These are phyloP conservation scores for Ploceus nigricollis DNA, from an alignment of 2,113 vertebrate species.

Conservation along the genomic window DNA sequence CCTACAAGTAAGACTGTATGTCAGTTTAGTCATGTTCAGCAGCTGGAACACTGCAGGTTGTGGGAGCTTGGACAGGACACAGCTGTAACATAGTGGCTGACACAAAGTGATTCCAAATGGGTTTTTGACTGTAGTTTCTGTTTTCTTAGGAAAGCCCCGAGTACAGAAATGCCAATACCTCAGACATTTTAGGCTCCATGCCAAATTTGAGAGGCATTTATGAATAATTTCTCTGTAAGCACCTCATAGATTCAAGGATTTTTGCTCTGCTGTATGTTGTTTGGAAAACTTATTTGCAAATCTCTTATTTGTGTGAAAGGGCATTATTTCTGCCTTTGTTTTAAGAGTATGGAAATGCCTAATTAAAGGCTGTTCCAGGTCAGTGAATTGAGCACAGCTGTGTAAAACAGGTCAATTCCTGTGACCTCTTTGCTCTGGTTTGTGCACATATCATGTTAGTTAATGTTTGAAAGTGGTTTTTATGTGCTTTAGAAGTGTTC, in stretches of 20 bases:
- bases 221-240: not conserved
- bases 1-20: not conserved
- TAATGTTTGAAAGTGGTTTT: not conserved
- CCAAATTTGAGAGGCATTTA: not conserved
- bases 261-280: not conserved
- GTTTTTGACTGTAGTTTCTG: not conserved
- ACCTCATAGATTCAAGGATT: not conserved
- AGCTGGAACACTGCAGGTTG: not conserved
- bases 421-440: conserved; percentile 4
- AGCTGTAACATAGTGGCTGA: conserved; percentile 5
- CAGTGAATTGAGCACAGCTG: not conserved
- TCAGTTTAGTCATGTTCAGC: conserved; percentile 19
- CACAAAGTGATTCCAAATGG: not conserved
- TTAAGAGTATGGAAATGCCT: not conserved
- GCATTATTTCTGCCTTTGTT: not conserved
- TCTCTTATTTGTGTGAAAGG: not conserved
- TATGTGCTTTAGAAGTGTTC: not conserved
- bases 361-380: conserved; percentile 29
- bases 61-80: not conserved
- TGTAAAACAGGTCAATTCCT: conserved; percentile 29
- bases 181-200: not conserved
- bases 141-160: not conserved
- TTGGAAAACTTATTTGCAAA: not conserved
- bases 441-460: not conserved
- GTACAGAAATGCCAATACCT: not conserved